phyloP scores from a whole-genome alignment of 2,113 vertebrate genomes.

The Xyrauchen texanus region DNA sequence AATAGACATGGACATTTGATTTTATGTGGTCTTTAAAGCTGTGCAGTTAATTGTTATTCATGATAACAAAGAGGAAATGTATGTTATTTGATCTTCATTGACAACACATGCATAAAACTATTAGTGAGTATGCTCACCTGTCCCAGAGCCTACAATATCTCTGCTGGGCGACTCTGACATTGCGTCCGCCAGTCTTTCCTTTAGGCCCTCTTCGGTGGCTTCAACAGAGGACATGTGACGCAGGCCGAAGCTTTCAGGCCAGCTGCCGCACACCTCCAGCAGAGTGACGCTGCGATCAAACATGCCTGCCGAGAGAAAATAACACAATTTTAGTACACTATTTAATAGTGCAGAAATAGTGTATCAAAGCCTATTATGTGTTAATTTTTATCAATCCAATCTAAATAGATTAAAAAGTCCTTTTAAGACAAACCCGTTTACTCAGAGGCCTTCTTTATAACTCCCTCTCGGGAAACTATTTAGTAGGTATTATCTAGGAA shows the following conservation, averaged over 20 bases:
- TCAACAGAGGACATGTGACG: slow-evolving; percentile 90
- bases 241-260: slow-evolving; percentile 94
- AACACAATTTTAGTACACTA: background rate
- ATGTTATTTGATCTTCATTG: background rate
- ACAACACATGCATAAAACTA: background rate
- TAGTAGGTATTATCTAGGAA: too few relatives aligned
- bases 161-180: slow-evolving; percentile 96
- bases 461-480: too few relatives aligned
- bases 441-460: too few relatives aligned
- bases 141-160: slow-evolving; percentile 91
- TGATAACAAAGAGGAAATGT: too few relatives aligned
- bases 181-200: slow-evolving; percentile 92
- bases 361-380: background rate
- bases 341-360: slow-evolving; percentile 39
- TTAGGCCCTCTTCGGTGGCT: slow-evolving; percentile 88
- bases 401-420: too few relatives aligned
- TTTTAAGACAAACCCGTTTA: too few relatives aligned
- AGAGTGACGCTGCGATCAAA: slow-evolving; percentile 94
- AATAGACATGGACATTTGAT: too few relatives aligned
- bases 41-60: too few relatives aligned
- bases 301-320: slow-evolving; percentile 72
- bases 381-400: background rate
- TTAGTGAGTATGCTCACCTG: slow-evolving; percentile 77
- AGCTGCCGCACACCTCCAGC: slow-evolving; percentile 96
- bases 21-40: too few relatives aligned